Percentiles rank a stretch among this genome's conserved stretches.
These are phyloP conservation scores for Enteromius treurensis DNA, from an alignment of 2,797 vertebrate species.

Conservation along the genomic window DNA sequence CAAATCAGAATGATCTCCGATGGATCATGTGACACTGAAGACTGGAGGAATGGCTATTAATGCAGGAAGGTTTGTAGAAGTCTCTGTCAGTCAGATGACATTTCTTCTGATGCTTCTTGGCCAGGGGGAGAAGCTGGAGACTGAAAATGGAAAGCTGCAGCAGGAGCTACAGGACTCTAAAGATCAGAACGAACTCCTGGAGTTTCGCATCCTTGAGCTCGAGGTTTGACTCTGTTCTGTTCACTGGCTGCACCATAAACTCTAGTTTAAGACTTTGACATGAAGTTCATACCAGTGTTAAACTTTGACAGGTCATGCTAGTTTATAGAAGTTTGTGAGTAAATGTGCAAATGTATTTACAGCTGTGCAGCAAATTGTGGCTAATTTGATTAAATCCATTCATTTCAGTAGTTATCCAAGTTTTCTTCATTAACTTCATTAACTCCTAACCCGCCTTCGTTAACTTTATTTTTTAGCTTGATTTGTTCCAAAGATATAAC, in stretches of 20 bases:
- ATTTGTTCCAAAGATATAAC: background rate
- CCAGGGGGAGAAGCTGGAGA: slow-evolving; percentile 92
- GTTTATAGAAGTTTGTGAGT: background rate
- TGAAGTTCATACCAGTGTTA: background rate
- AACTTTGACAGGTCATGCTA: background rate
- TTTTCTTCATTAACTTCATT: background rate
- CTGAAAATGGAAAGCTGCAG: slow-evolving; percentile 84
- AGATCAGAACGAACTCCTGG: slow-evolving; percentile 97
- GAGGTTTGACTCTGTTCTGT: slow-evolving; percentile 79
- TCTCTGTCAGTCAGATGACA: background rate
- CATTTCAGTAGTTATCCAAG: background rate
- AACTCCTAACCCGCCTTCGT: no score
- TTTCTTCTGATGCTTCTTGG: slow-evolving; percentile 49
- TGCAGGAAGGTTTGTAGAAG: background rate
- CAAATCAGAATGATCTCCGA: background rate
- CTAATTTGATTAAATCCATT: background rate
- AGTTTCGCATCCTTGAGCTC: slow-evolving; percentile 96
- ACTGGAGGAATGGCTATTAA: background rate
- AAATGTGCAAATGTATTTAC: background rate
- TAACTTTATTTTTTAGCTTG: background rate
- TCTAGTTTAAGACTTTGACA: background rate
- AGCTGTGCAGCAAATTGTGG: background rate
- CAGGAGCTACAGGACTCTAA: slow-evolving; percentile 95
- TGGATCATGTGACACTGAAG: background rate
- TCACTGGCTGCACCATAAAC: background rate